These are phyloP conservation scores for Myripristis murdjan DNA, from an alignment of 2,797 vertebrate genomes.

Conservation along the genomic window DNA sequence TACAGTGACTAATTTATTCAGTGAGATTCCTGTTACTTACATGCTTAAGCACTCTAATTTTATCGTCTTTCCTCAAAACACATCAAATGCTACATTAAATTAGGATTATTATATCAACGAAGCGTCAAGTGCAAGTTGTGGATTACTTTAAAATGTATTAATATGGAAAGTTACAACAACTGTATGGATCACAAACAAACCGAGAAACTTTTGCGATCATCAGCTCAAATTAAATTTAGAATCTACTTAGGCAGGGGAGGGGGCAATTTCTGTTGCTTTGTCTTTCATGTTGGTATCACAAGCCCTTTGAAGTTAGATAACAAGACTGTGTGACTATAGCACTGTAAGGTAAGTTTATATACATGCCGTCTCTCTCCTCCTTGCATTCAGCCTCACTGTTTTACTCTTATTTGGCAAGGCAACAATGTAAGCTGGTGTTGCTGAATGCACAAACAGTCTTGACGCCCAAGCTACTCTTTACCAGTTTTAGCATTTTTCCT, in stretches of 20 bases:
- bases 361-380: constrained; percentile 20
- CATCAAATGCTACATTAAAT: constrained; percentile 39
- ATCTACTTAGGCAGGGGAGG: constrained; percentile 43
- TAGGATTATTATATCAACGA: constrained; percentile 45
- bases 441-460: constrained; percentile 43
- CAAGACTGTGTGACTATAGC: constrained; percentile 34
- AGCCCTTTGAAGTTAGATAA: constrained; percentile 49
- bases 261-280: constrained; percentile 48
- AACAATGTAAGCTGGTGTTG: constrained; percentile 42
- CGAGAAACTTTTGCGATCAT: constrained; percentile 62
- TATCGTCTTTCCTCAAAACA: constrained; percentile 34
- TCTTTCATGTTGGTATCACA: constrained; percentile 60
- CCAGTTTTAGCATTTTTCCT: constrained; percentile 60
- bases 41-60: constrained; percentile 13
- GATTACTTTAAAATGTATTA: constrained; percentile 36
- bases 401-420: constrained; percentile 39
- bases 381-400: constrained; percentile 33
- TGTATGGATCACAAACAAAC: constrained; percentile 59
- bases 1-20: constrained; percentile 8
- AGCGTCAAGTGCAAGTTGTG: constrained; percentile 24
- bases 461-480: constrained; percentile 44
- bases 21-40: constrained; percentile 28
- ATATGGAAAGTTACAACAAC: constrained; percentile 42
- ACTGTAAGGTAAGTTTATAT: constrained; percentile 51
- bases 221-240: constrained; percentile 71